A percentile compares a stretch with the other conserved stretches of the same genome.
phyloP scores from a whole-genome alignment of 2,113 vertebrate species.

The Ceyx cyanopectus region DNA sequence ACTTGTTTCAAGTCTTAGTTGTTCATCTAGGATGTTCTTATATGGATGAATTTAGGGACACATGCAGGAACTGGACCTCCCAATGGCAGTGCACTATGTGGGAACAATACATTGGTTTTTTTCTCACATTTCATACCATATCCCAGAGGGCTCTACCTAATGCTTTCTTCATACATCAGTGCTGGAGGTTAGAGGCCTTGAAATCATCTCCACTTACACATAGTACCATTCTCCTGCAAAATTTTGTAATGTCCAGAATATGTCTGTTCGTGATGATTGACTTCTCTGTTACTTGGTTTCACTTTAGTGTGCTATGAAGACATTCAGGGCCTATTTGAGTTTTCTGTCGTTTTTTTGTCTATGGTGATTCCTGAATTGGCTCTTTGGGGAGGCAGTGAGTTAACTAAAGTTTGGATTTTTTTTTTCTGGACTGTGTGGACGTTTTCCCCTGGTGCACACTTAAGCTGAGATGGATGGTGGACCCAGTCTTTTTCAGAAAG shows the following conservation, averaged over 20 bases:
- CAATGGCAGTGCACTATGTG: background rate
- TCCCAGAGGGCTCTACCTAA: background rate
- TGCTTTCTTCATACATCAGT: background rate
- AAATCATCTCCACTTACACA: background rate
- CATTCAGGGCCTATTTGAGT: background rate
- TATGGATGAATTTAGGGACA: background rate
- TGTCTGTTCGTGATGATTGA: background rate
- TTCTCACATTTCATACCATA: background rate
- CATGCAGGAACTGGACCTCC: background rate
- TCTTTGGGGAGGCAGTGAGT: background rate
- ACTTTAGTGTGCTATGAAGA: background rate
- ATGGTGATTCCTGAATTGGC: background rate
- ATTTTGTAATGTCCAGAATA: background rate
- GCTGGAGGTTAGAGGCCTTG: background rate
- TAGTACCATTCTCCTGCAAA: background rate
- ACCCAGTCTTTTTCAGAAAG: background rate
- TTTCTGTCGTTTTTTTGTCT: background rate
- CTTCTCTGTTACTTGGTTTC: background rate
- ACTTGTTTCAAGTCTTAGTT: background rate
- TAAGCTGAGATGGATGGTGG: accelerated
- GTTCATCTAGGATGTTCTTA: background rate
- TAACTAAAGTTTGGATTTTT: background rate
- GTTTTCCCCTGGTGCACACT: background rate
- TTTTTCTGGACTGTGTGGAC: background rate
- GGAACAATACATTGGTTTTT: accelerated